These are phyloP conservation scores for Camponotus vicinus DNA, from an alignment of 1,140 invertebrate genomes.

Conservation along the genomic window DNA sequence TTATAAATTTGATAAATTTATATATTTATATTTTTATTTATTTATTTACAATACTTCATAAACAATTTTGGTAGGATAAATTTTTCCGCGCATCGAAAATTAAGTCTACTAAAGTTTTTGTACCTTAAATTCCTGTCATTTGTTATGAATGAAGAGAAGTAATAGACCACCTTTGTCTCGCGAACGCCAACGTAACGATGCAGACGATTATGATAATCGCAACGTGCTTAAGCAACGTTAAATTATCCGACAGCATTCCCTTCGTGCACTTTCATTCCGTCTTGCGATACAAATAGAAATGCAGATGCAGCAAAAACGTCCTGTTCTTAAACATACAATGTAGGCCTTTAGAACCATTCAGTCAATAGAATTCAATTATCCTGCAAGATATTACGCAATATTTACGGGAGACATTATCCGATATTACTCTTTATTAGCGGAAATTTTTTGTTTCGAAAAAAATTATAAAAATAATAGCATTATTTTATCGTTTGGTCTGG, in stretches of 20 bases:
- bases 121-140: neutral
- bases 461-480: constrained; percentile 35
- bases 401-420: constrained; percentile 47
- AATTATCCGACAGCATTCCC: constrained; percentile 25
- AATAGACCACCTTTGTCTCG: neutral
- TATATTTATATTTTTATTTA: neutral
- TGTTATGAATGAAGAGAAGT: neutral
- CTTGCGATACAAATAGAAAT: constrained; percentile 44
- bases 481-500: constrained; percentile 25
- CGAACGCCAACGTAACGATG: constrained; percentile 33
- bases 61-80: neutral
- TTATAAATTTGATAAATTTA: neutral
- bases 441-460: constrained; percentile 56
- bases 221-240: constrained; percentile 25
- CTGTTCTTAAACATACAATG: neutral
- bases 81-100: neutral
- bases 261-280: constrained; percentile 20
- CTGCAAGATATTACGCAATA: constrained; percentile 29
- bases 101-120: neutral
- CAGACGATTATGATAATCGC: constrained; percentile 44
- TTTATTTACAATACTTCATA: neutral
- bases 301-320: too few species aligned
- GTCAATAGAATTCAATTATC: neutral
- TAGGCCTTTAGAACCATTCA: neutral
- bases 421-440: constrained; percentile 52